Evolutionary conservation across 2,888 invertebrate species (phyloP), one percentile per base, ranked within the genome.

Genomic region (Philonicus albiceps): DNA sequence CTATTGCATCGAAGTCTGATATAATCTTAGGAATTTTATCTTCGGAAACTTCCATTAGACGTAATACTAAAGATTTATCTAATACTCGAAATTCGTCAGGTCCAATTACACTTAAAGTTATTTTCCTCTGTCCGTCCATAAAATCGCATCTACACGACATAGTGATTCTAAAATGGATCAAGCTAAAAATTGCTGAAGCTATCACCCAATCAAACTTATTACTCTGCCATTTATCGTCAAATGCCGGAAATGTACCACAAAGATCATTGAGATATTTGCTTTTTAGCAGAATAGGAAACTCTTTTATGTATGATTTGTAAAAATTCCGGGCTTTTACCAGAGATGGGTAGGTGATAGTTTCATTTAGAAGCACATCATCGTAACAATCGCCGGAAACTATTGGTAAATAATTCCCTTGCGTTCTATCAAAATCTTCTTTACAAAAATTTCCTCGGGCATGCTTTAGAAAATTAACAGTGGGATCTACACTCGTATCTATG

Each of bases 171-270:
- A 81, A 55, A 19, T 55, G 13, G 37, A 81, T 81, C 16, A 34
- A 53, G 34, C 37, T 55, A 13, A 81, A 37, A 55, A 81, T 31
- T 19, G 34, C 81, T 2, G 81, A 34, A 1, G 64, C 34, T 34
- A 37, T 81, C 7, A 64, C 34, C 81, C 81, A 81, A 31, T 81
- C 81, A 13, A 81, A 81, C 7, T 81, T 55, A 22, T n/a, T 34
- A 8, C 19, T 34, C 22, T 27, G 43, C 81, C 81, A 81, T n/a
- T 55, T 3, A 8, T 55, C 64, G 7, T 64, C 30, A 81, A 55
- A 81, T 55, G 81, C 81, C n/a, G 81, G 81, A 19, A 81, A 55
- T 2, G 49, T 49, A 5, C 81, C 81, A 27, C 64, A 81, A 22
- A 81, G 34, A 13, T 81, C 37, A 8, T 4, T 81, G 13, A 81